phyloP scores from a whole-genome alignment of 1,140 invertebrate genomes.

The Drosophila ogumai region DNA sequence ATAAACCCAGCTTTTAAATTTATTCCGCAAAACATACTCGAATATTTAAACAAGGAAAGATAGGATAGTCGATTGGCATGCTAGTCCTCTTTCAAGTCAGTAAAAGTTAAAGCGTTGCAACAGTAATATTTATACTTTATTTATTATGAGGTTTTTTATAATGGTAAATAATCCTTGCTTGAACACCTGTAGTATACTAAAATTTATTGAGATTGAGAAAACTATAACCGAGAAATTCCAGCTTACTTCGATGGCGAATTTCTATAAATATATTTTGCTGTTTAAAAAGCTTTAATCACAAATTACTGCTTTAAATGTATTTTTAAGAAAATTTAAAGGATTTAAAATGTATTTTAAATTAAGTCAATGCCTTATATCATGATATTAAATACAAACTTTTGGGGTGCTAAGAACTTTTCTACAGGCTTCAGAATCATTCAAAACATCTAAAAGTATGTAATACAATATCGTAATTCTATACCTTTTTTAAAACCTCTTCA shows the following conservation, averaged over 20 bases:
- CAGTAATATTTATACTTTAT: not conserved
- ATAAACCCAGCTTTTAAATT: constrained; percentile 62
- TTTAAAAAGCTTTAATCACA: not conserved
- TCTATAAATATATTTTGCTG: too few species aligned
- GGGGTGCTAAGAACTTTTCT: too few species aligned
- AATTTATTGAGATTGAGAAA: not conserved
- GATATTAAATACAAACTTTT: too few species aligned
- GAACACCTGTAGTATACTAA: too few species aligned
- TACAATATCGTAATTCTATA: too few species aligned
- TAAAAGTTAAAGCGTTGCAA: not conserved
- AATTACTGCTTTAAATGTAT: not conserved
- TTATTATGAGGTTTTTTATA: too few species aligned
- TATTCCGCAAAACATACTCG: constrained; percentile 41
- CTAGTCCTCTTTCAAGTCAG: not conserved
- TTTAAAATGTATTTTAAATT: not conserved
- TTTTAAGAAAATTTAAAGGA: too few species aligned
- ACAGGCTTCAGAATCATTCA: too few species aligned
- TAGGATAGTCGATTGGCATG: constrained; percentile 5
- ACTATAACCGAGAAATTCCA: not conserved
- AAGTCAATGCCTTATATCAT: too few species aligned
- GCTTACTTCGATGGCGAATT: not conserved
- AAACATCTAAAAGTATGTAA: not conserved
- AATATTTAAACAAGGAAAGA: constrained; percentile 42
- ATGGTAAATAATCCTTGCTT: not conserved
- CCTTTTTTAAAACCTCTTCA: too few species aligned